A percentile compares a stretch with the other conserved stretches of the same genome.
phyloP scores from a whole-genome alignment of 2,113 vertebrate species.

The Pyrgilauda ruficollis region DNA sequence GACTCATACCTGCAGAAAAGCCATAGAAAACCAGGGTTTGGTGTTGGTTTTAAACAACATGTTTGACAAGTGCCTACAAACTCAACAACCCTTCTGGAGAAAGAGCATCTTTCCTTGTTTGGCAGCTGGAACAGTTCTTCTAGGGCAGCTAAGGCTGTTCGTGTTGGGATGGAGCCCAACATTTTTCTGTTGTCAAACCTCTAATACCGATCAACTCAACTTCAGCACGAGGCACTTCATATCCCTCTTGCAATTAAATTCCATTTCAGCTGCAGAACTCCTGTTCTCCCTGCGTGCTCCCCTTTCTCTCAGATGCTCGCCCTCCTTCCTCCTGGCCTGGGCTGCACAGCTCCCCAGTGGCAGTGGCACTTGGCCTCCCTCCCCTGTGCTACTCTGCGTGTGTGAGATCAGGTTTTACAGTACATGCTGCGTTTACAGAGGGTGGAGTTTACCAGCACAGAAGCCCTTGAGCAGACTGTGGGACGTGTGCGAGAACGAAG shows the following conservation, averaged over 20 bases:
- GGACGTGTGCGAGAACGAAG: slow-evolving; percentile 70
- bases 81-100: not conserved
- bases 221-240: not conserved
- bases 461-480: slow-evolving; percentile 78
- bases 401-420: slow-evolving; percentile 63
- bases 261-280: not conserved
- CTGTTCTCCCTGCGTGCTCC: not conserved
- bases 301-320: not conserved
- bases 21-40: slow-evolving; percentile 12
- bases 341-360: not conserved
- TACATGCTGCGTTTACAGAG: slow-evolving; percentile 40
- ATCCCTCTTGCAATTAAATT: not conserved
- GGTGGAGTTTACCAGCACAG: slow-evolving; percentile 81
- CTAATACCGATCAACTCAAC: not conserved
- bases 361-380: not conserved
- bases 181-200: not conserved
- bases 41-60: not conserved
- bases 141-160: not conserved
- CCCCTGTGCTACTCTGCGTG: not conserved
- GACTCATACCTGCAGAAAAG: slow-evolving; percentile 60
- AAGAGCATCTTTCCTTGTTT: not conserved
- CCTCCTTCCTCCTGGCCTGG: not conserved
- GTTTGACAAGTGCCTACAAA: slow-evolving; percentile 30
- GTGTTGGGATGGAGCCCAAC: not conserved
- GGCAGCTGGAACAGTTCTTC: not conserved